Evolutionary conservation across 2,888 invertebrate genomes (phyloP).

Genomic region (Harpalus rufipes): DNA sequence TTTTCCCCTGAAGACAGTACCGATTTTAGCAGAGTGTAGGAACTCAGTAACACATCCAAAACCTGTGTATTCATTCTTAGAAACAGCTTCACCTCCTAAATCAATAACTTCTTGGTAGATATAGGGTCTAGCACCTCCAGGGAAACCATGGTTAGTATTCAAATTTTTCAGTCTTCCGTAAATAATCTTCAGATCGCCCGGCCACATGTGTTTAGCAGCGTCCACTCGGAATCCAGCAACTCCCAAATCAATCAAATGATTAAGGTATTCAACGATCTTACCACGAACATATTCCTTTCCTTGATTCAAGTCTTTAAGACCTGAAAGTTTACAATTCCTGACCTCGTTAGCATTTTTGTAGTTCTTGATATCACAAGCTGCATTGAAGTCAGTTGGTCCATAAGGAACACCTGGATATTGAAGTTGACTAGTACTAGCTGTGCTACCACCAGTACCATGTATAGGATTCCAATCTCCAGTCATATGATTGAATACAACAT

Average conservation of each 20-base stretch:
- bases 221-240: not conserved
- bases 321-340: constrained; percentile 78
- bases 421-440: constrained; percentile 77
- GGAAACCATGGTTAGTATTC: constrained; percentile 83
- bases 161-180: constrained; percentile 82
- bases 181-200: constrained; percentile 85
- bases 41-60: constrained; percentile 89
- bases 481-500: constrained; percentile 89
- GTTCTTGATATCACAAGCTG: constrained; percentile 78
- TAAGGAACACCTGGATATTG: constrained; percentile 83
- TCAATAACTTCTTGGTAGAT: constrained; percentile 89
- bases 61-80: constrained; percentile 76
- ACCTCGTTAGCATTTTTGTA: too few species aligned
- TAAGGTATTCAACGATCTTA: constrained; percentile 83
- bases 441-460: constrained; percentile 81
- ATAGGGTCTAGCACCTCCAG: constrained; percentile 82
- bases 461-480: constrained; percentile 77
- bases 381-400: constrained; percentile 84
- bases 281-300: constrained; percentile 80
- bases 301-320: constrained; percentile 89
- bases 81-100: constrained; percentile 77
- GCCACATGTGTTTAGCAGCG: constrained; percentile 80
- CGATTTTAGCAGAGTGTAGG: constrained; percentile 79
- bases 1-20: constrained; percentile 80
- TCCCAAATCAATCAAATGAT: constrained; percentile 74